Evolutionary conservation across 2,888 invertebrate genomes (phyloP).

Genomic region (Eilema griseolum): DNA sequence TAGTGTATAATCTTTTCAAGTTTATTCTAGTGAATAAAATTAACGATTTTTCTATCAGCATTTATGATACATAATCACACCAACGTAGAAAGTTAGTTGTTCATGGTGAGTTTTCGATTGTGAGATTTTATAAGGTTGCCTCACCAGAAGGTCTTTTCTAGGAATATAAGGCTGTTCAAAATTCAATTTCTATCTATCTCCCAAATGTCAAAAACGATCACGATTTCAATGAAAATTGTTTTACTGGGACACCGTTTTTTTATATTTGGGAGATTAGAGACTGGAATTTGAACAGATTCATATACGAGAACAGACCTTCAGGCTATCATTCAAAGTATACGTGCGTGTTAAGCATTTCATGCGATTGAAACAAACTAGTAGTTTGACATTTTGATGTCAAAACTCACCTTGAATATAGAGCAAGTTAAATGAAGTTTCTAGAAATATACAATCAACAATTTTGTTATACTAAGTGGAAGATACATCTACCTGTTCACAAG

Average conservation of each 20-base stretch:
- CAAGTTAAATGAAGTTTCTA: not conserved
- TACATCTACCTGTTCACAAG: not conserved
- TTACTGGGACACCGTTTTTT: too few relatives aligned
- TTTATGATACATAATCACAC: not conserved
- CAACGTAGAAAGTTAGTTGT: not conserved
- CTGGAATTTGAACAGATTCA: not conserved
- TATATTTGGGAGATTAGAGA: too few relatives aligned
- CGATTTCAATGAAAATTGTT: too few relatives aligned
- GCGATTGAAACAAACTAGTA: not conserved
- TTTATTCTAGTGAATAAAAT: not conserved
- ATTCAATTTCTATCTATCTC: too few relatives aligned
- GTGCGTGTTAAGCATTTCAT: not conserved
- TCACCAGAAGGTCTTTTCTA: not conserved
- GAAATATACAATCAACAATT: not conserved
- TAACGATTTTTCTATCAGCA: not conserved
- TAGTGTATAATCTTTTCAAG: slow-evolving; percentile 5
- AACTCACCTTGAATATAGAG: not conserved
- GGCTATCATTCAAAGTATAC: not conserved
- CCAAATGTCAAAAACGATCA: too few relatives aligned
- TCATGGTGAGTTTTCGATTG: not conserved
- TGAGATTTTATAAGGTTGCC: not conserved
- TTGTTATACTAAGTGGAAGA: not conserved
- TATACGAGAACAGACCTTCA: not conserved
- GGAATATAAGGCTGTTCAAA: too few relatives aligned
- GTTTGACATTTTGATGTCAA: not conserved